Base-by-base conservation (phyloP, 2,888 invertebrate species). In the Drosophila diplacantha region DNA sequence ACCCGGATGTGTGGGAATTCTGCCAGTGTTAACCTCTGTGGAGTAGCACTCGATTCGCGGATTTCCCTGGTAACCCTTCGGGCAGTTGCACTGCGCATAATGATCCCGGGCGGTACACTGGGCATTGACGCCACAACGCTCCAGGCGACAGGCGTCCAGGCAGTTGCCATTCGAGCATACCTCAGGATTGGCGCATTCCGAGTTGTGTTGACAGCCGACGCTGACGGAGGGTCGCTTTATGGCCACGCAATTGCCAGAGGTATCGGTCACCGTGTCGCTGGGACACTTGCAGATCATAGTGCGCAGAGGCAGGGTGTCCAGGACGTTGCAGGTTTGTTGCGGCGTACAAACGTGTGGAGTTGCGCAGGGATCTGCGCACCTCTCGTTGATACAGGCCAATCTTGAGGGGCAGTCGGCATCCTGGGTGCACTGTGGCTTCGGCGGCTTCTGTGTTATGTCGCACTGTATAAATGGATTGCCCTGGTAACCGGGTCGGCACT, bases 231-330 rank as follows among this genome's bases (percentile, higher is more conserved):
- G 89, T 61, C 90, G 89, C 38, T 90, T 90, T 26, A 91, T 90
- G 24, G 89, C 86, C 69, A 92, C 91, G 86, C 96, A 96, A 70
- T 92, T 92, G 72, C 93, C 94, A 55, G 92, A 92, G 7, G 90
- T 90, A 71, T 94, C 93, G 0, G 93, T 92, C 43, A 94, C 91
- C 1, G 94, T 94, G 67, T 96, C 95, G 38, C 93, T 91, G 16
- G 95, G 94, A 88, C 96, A 97, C 81, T 94, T 92, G 85, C 96
- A 96, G 76, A 96, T 94, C 76, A 96, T 93, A 0, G 96, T 95
- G 52, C 95, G 91, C 69, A 96, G 88, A 3, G 96, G 96, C 44
- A 93, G 85, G 0, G 95, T 93, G 75, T 95, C 94, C 12, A 94
- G 89, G 0, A 95, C 94, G 62, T 92, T 90, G 86, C 96, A 96